Evolutionary conservation across 2,797 vertebrate genomes (phyloP), one percentile per base, ranked within the genome.

Genomic region (Premnoplex brunnescens): DNA sequence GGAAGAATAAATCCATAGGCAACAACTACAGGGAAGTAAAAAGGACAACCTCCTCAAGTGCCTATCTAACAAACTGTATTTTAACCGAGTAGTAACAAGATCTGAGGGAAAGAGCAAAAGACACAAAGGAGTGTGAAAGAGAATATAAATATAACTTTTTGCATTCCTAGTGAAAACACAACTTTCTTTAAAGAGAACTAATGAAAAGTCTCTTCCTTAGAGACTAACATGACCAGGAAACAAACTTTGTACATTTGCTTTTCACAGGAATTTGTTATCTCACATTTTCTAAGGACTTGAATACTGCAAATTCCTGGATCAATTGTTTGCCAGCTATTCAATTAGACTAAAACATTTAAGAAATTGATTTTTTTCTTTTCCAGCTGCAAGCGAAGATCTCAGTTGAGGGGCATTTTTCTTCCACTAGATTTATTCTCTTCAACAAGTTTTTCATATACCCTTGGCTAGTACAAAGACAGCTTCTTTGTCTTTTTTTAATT

Each of bases 311-410:
- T 71, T 89, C 39, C 49, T 52, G 39, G 48, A 89, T 91, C 89
- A 76, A 44, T 30, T 92, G 59, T 79, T 94, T 94, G 94, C 85
- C 78, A 96, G 60, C 41, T 85, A 80, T 89, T 91, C 78, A 87
- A 85, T 85, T 91, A 93, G 74, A 85, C 23, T 73, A 67, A 89
- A 73, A 89, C 63, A 67, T 62, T 88, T 66, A 78, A 49, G 43
- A 71, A 94, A 91, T 85, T 67, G 71, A 62, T 80, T 92, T 93
- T 88, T 92, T 77, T 67, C 49, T 85, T 71, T 68, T 58, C 37
- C 27, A 76, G 74, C 37, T 89, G 69, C 46, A 78, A 92, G 59
- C 34, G 89, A 76, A 89, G 59, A 82, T 73, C n/a, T 91, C 44
- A 46, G 37, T 9, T 82, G 43, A 89, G 36, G 34, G 34, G 10